Evolutionary conservation across 2,888 invertebrate species (phyloP).

Genomic region (Bursaphelenchus okinawaensis): DNA sequence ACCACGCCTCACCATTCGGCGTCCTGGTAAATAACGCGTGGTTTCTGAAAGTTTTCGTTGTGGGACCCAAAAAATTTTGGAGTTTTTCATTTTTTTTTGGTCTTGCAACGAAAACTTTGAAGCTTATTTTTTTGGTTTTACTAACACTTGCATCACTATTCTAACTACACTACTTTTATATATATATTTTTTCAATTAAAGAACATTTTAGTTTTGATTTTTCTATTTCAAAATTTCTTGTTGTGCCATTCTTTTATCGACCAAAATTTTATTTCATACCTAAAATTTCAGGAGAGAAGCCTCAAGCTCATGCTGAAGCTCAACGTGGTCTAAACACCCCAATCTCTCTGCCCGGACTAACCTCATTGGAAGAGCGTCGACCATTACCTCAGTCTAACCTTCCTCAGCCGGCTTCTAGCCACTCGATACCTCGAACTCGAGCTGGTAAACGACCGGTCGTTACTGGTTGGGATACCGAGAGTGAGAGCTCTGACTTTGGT

Average conservation of each 20-base stretch:
- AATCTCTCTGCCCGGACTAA: not conserved
- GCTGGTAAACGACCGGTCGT: not conserved
- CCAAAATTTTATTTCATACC: no score
- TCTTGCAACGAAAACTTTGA: not conserved
- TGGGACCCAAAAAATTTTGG: not conserved
- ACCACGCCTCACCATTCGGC: conserved; percentile 49
- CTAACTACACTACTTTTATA: not conserved
- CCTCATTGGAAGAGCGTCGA: not conserved
- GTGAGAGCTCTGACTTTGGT: not conserved
- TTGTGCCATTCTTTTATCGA: no score
- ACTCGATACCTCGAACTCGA: not conserved
- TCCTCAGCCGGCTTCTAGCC: not conserved
- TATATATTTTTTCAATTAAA: not conserved
- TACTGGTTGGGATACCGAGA: not conserved
- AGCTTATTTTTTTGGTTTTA: not conserved
- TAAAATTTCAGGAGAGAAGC: not conserved
- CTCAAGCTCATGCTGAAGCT: not conserved
- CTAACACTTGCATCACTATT: not conserved
- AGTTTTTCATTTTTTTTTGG: not conserved
- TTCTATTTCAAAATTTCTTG: not conserved
- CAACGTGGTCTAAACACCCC: not conserved
- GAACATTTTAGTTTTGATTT: not conserved
- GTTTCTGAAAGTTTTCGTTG: not conserved
- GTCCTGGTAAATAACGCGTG: conserved; percentile 39
- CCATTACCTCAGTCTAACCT: not conserved